Evolutionary conservation across 2,797 vertebrate genomes (phyloP).

Genomic region (Anguilla pacifica): DNA sequence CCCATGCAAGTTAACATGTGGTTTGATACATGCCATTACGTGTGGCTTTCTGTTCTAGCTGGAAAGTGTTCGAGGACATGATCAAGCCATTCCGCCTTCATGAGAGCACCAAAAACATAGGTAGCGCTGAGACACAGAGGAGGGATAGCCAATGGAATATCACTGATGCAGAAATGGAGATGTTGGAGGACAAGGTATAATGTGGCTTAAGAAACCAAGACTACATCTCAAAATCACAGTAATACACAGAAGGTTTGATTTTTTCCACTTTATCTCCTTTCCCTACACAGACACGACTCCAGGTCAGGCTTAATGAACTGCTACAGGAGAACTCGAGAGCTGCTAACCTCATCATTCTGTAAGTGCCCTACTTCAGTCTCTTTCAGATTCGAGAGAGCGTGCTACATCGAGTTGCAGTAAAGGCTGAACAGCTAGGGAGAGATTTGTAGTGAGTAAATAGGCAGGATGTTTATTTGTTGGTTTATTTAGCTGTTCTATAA

Average conservation of each 20-base stretch:
- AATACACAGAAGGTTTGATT: conserved; percentile 14
- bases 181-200: conserved; percentile 91
- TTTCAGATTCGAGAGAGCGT: background rate
- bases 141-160: conserved; percentile 90
- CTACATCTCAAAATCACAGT: background rate
- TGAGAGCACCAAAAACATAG: conserved; percentile 80
- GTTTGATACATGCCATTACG: background rate
- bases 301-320: conserved; percentile 92
- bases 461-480: background rate
- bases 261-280: background rate
- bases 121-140: conserved; percentile 81
- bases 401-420: background rate
- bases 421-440: background rate
- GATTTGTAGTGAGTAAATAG: background rate
- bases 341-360: conserved; percentile 93
- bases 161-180: conserved; percentile 87
- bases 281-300: conserved; percentile 83
- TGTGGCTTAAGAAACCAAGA: background rate
- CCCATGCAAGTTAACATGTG: background rate
- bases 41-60: conserved; percentile 69
- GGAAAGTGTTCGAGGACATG: conserved; percentile 91
- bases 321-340: conserved; percentile 87
- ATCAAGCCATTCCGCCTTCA: conserved; percentile 91
- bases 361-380: conserved; percentile 68
- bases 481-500: background rate